Percentiles rank a stretch among this genome's conserved stretches.
Conservation (phyloP, 2,113 vertebrate genomes). For the Melanostigma gelatinosum region DNA sequence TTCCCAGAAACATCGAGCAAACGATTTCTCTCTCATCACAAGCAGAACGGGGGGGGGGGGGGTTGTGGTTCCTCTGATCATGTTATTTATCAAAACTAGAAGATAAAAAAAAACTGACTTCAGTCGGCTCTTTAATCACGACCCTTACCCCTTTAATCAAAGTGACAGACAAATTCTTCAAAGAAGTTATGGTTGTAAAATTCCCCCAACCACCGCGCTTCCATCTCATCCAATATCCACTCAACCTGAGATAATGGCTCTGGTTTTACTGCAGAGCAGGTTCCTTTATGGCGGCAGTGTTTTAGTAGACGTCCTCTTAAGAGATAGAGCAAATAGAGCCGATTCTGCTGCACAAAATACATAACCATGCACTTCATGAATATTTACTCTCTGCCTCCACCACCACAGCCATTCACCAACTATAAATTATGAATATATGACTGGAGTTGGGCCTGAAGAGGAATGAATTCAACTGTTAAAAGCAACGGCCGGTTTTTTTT, state of each 20-base stretch:
- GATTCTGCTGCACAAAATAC: conserved; percentile 32
- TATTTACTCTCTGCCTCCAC: conserved; percentile 45
- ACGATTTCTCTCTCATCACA: conserved; percentile 27
- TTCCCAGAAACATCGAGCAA: conserved; percentile 38
- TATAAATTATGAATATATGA: conserved; percentile 64
- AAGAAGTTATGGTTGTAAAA: conserved; percentile 54
- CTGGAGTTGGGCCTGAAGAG: conserved; percentile 2
- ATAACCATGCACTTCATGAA: conserved; percentile 49
- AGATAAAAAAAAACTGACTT: conserved; percentile 43
- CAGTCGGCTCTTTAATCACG: conserved; percentile 60
- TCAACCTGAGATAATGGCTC: conserved; percentile 40
- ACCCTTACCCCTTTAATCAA: conserved; percentile 62
- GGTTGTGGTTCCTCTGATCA: conserved; percentile 52
- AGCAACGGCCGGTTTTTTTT: conserved; percentile 30
- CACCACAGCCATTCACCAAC: conserved; percentile 54
- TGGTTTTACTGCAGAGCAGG: conserved; percentile 38
- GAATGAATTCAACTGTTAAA: conserved; percentile 14
- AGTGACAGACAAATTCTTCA: conserved; percentile 63
- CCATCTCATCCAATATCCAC: conserved; percentile 36
- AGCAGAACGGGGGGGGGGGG: neutral
- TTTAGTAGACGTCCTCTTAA: conserved; percentile 20
- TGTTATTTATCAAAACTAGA: conserved; percentile 65
- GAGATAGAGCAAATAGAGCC: conserved; percentile 4
- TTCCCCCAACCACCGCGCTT: conserved; percentile 34
- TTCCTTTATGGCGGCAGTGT: conserved; percentile 25